Evolutionary conservation across 2,888 invertebrate species (phyloP).

Genomic region (Microctonus brassicae): DNA sequence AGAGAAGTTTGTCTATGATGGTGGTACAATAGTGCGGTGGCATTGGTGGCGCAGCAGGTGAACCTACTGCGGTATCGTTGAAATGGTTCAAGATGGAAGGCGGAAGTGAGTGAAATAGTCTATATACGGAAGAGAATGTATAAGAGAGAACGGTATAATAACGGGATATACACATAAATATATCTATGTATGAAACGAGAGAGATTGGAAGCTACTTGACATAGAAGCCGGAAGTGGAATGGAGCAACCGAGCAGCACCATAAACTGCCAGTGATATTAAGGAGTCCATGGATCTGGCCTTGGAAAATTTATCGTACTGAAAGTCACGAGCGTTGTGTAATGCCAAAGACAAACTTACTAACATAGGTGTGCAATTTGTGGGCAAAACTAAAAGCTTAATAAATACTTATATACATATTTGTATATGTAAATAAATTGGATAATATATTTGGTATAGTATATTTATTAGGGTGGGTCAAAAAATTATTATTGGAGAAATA

Average conservation of each 20-base stretch:
- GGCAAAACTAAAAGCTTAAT: too few species aligned
- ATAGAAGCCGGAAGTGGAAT: constrained; percentile 27
- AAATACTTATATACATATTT: too few species aligned
- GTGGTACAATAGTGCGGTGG: constrained; percentile 26
- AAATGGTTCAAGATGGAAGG: neutral
- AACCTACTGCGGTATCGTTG: constrained; percentile 34
- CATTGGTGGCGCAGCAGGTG: constrained; percentile 38
- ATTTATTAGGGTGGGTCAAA: too few species aligned
- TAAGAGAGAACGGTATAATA: neutral
- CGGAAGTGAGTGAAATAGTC: constrained; percentile 2
- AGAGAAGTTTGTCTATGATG: constrained; percentile 12
- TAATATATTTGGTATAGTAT: too few species aligned
- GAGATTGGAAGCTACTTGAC: constrained; percentile 19
- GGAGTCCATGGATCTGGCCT: constrained; percentile 27
- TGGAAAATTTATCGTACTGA: constrained; percentile 35
- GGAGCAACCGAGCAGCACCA: constrained; percentile 26
- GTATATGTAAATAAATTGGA: too few species aligned
- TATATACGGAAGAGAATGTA: neutral
- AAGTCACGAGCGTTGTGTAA: constrained; percentile 48
- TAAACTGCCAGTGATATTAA: constrained; percentile 37
- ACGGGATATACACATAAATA: neutral
- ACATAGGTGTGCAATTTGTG: neutral
- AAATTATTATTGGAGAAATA: too few species aligned
- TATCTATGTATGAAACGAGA: constrained; percentile 25
- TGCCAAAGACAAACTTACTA: constrained; percentile 64